Conservation (phyloP, 2,888 invertebrate genomes). For the Ischnus inquisitorius region DNA sequence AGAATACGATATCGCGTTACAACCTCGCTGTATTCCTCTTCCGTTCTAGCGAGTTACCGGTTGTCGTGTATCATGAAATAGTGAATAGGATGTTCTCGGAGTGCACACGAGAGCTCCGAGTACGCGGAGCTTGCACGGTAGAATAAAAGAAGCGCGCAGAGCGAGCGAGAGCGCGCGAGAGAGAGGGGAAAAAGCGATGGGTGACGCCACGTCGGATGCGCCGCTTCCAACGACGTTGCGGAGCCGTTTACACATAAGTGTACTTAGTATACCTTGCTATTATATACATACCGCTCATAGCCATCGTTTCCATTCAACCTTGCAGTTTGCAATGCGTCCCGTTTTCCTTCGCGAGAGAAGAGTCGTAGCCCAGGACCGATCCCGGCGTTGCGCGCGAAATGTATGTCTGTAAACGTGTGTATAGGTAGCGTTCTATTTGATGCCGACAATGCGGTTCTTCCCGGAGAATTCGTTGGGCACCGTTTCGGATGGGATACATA, state of each 20-base stretch:
- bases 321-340: constrained; percentile 36
- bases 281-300: constrained; percentile 25
- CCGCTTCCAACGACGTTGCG: constrained; percentile 46
- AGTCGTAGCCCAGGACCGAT: not conserved
- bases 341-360: constrained; percentile 21
- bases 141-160: not conserved
- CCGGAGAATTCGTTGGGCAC: constrained; percentile 31
- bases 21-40: constrained; percentile 2
- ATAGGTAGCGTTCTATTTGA: constrained; percentile 38
- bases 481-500: constrained; percentile 10
- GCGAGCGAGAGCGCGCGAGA: constrained; percentile 20
- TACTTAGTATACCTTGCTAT: constrained; percentile 4
- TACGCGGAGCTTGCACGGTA: not conserved
- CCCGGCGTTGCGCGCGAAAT: constrained; percentile 6
- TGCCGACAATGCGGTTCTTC: constrained; percentile 49
- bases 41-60: not conserved
- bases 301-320: constrained; percentile 50
- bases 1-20: constrained; percentile 37
- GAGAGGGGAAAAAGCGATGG: constrained; percentile 38
- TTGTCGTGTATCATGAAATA: constrained; percentile 11
- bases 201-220: constrained; percentile 53
- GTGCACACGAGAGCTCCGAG: not conserved
- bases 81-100: not conserved
- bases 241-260: constrained; percentile 50
- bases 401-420: not conserved